These are phyloP conservation scores for Penaeus monodon DNA, from an alignment of 2,888 invertebrate genomes.

Conservation along the genomic window DNA sequence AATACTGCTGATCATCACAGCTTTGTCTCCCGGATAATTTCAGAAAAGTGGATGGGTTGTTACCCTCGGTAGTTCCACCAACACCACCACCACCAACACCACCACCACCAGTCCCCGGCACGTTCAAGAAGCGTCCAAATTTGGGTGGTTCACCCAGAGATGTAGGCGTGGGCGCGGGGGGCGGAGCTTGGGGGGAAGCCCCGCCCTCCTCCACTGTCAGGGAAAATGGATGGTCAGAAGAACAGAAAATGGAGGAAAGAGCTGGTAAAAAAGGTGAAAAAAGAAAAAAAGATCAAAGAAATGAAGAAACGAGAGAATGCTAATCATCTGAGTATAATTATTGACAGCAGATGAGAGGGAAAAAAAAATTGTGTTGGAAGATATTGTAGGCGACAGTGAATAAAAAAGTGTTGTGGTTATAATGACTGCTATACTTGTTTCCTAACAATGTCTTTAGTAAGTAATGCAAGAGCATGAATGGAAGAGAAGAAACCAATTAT, in stretches of 20 bases:
- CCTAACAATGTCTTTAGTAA: too few relatives aligned
- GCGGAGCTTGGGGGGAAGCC: slow-evolving; percentile 54
- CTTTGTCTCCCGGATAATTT: slow-evolving; percentile 60
- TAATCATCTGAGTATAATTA: too few relatives aligned
- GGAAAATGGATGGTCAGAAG: slow-evolving; percentile 55
- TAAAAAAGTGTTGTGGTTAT: too few relatives aligned
- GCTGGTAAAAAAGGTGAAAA: neutral
- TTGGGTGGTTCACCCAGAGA: slow-evolving; percentile 65
- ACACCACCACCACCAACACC: slow-evolving; percentile 50
- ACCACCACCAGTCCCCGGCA: slow-evolving; percentile 71
- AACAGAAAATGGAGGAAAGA: slow-evolving; percentile 29
- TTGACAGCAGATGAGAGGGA: too few relatives aligned
- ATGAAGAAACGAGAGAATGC: too few relatives aligned
- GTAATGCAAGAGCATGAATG: too few relatives aligned
- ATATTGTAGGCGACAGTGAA: too few relatives aligned
- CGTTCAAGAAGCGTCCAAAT: slow-evolving; percentile 78
- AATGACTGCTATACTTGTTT: too few relatives aligned
- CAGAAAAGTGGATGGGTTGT: slow-evolving; percentile 58
- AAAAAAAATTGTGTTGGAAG: too few relatives aligned
- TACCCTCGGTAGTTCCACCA: slow-evolving; percentile 57
- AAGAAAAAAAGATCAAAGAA: too few relatives aligned
- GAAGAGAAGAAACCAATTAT: neutral
- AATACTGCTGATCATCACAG: slow-evolving; percentile 36
- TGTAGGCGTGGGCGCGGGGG: slow-evolving; percentile 64
- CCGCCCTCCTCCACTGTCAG: slow-evolving; percentile 62